These are phyloP conservation scores for Threskiornis aethiopicus DNA, from an alignment of 2,797 vertebrate genomes.

Conservation along the genomic window DNA sequence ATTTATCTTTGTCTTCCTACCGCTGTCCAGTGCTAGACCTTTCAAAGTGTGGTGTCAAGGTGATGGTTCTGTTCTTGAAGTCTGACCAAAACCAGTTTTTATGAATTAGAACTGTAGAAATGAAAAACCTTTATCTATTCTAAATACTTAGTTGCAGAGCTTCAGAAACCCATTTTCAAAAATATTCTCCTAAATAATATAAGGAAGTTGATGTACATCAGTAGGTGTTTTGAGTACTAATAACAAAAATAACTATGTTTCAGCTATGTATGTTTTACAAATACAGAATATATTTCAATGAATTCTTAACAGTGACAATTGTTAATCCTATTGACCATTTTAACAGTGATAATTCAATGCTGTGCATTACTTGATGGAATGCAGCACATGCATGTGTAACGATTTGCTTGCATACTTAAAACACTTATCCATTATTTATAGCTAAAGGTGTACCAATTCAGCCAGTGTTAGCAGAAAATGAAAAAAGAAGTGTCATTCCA, in stretches of 20 bases:
- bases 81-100: background rate
- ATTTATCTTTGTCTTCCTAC: background rate
- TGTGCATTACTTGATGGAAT: background rate
- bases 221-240: background rate
- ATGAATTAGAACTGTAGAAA: background rate
- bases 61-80: background rate
- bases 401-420: background rate
- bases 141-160: background rate
- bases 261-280: background rate
- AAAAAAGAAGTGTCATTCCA: background rate
- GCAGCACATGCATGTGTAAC: background rate
- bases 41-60: background rate
- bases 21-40: background rate
- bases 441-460: background rate
- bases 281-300: background rate
- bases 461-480: background rate
- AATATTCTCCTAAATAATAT: background rate
- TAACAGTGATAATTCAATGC: background rate
- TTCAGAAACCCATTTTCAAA: background rate
- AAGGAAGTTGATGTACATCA: background rate
- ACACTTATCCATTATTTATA: conserved; percentile 22
- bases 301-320: background rate
- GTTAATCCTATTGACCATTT: background rate
- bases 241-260: background rate
- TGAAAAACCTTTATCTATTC: background rate